Base-by-base conservation (phyloP, 2,888 invertebrate species). In the Prionchulus punctatus region DNA sequence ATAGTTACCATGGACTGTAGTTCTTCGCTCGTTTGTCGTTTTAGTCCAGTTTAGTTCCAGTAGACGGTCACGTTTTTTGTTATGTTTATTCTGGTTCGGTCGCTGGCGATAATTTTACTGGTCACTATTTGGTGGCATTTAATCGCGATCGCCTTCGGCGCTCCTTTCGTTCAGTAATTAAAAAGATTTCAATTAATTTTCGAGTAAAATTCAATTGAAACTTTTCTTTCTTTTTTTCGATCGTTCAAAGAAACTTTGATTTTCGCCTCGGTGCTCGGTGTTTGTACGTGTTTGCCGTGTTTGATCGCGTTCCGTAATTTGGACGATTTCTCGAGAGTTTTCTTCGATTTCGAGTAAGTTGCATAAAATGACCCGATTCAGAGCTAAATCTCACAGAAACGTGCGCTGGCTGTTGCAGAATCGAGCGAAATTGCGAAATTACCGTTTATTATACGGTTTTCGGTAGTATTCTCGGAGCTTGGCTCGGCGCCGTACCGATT, bases 401-500 rank as follows among this genome's bases (percentile, higher is more conserved):
- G 7, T 12, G 12, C 7, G 36, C 7, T 12, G 18, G 36, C 7
- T 12, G 36, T 7, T 18, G 36, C 36, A 36, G 7, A 18, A 12
- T 36, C 7, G 7, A 12, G 7, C 36, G 36, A 36, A 36, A 36
- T 7, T 12, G 18, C 18, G 12, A 36, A 36, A 36, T 36, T 36
- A 7, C 18, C 7, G 18, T 12, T 12, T 18, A 12, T 36, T 36
- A 7, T 36, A 7, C 7, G 12, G 18, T 36, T 36, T 36, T 7
- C 12, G 12, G 18, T 36, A 12, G 12, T 36, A 27, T 86, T 15
- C 71, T 84, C 31, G 88, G 88, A 1, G 81, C 85, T 2, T 89
- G 88, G 87, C 66, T 85, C 1, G 86, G 88, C 3, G 85, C 86
- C 1, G 78, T 84, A 57, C 83, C 85, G 1, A 85, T 90, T 61